Percentiles rank a stretch among this genome's conserved stretches.
Conservation (phyloP, 2,113 vertebrate genomes). For the Chinchilla lanigera region DNA sequence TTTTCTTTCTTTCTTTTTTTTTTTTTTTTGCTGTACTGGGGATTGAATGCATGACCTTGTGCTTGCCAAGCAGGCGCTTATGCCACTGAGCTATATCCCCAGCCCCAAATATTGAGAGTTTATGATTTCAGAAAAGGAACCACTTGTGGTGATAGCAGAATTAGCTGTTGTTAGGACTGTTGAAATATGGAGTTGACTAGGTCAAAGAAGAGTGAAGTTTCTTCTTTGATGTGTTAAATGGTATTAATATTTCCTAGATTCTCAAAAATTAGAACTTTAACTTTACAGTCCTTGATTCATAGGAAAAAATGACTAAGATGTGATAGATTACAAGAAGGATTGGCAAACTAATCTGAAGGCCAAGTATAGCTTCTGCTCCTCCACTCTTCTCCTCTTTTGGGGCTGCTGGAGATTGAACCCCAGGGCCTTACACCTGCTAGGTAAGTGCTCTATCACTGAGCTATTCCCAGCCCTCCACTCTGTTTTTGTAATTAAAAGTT, state of each 20-base stretch:
- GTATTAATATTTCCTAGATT: constrained; percentile 43
- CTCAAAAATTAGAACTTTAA: constrained; percentile 39
- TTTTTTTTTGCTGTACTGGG: too few species aligned
- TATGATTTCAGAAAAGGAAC: constrained; percentile 28
- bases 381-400: background rate
- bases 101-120: background rate
- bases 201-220: constrained; percentile 36
- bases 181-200: constrained; percentile 12
- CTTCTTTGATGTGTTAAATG: constrained; percentile 21
- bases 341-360: background rate
- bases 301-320: constrained; percentile 53
- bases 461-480: background rate
- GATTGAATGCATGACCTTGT: too few species aligned
- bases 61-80: too few species aligned
- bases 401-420: background rate
- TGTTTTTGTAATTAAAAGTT: constrained; percentile 49
- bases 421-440: background rate
- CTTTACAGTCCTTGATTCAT: constrained; percentile 44
- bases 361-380: background rate
- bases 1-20: too few species aligned
- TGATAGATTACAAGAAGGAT: background rate
- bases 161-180: background rate
- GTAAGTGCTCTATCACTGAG: background rate
- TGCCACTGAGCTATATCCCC: too few species aligned
- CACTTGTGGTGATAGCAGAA: background rate